Percentiles rank a stretch among this genome's conserved stretches.
These are phyloP conservation scores for Drepana arcuata DNA, from an alignment of 1,140 invertebrate genomes.

Conservation along the genomic window DNA sequence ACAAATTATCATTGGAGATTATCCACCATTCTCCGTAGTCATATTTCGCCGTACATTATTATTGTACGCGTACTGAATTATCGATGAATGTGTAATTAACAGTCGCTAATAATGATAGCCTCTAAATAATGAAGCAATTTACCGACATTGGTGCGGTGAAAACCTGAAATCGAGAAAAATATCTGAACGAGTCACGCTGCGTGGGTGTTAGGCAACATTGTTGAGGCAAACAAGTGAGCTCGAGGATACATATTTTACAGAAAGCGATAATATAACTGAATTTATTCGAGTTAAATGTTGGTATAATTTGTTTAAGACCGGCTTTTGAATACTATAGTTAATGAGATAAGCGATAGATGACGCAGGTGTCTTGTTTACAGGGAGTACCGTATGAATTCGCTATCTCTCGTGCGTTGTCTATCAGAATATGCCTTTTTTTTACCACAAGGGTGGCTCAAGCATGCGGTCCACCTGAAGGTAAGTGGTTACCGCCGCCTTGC, in stretches of 20 bases:
- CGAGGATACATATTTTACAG: conserved; percentile 16
- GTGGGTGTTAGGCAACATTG: conserved; percentile 10
- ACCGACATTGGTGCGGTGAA: background rate
- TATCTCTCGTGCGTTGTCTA: no score
- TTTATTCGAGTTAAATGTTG: no score
- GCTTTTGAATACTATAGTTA: no score
- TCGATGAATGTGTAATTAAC: conserved; percentile 20
- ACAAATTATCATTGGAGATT: conserved; percentile 27
- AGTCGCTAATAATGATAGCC: conserved; percentile 6
- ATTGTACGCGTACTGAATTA: conserved; percentile 7
- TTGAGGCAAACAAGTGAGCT: conserved; percentile 11
- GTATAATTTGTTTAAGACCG: no score
- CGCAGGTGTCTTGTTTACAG: no score
- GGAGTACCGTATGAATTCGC: no score
- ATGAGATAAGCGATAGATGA: no score
- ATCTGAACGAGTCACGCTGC: conserved; percentile 2
- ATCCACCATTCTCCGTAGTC: conserved; percentile 19
- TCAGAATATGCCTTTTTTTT: no score
- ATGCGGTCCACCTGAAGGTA: no score
- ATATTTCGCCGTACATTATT: conserved; percentile 22
- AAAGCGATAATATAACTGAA: conserved; percentile 13
- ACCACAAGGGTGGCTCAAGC: no score
- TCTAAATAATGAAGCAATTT: conserved; percentile 15
- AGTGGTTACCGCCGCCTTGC: no score
- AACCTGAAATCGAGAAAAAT: conserved; percentile 3